Conservation (phyloP, 2,113 vertebrate genomes). For the Mesitornis unicolor region DNA sequence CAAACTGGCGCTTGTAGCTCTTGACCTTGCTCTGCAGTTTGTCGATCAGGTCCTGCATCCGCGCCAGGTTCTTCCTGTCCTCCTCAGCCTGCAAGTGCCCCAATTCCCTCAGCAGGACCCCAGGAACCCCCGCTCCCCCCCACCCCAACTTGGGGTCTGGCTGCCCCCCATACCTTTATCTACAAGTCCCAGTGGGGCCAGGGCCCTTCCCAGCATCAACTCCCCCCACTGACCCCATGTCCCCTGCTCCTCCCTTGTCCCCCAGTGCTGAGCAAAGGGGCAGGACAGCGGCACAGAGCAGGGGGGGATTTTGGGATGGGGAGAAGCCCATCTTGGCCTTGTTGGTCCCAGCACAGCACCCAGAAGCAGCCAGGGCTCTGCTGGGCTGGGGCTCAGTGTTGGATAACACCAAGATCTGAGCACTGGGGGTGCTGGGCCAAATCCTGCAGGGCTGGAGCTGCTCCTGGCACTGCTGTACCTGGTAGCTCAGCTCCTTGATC, state of each 20-base stretch:
- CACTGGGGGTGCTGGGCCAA: rapidly evolving
- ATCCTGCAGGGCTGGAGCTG: neutral
- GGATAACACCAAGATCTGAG: neutral
- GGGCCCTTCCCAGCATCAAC: neutral
- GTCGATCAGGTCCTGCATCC: constrained; percentile 92
- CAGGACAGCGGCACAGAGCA: neutral
- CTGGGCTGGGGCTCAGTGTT: neutral
- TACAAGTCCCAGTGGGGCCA: neutral
- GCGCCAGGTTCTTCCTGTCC: constrained; percentile 87
- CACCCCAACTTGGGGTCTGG: rapidly evolving
- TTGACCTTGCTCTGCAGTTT: constrained; percentile 94
- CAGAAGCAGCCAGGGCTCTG: neutral
- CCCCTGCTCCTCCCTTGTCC: neutral
- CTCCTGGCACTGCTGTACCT: constrained; percentile 62
- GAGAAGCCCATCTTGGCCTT: neutral
- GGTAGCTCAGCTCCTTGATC: constrained; percentile 88
- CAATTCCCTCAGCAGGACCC: neutral
- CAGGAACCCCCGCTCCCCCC: neutral
- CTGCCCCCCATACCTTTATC: neutral
- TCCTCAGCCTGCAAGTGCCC: constrained; percentile 81
- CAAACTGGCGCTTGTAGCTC: constrained; percentile 91
- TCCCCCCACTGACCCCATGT: rapidly evolving
- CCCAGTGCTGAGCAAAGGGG: neutral
- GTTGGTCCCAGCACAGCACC: neutral
- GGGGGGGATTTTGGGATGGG: neutral